Conservation (phyloP, 2,888 invertebrate genomes). For the Busseola fusca region DNA sequence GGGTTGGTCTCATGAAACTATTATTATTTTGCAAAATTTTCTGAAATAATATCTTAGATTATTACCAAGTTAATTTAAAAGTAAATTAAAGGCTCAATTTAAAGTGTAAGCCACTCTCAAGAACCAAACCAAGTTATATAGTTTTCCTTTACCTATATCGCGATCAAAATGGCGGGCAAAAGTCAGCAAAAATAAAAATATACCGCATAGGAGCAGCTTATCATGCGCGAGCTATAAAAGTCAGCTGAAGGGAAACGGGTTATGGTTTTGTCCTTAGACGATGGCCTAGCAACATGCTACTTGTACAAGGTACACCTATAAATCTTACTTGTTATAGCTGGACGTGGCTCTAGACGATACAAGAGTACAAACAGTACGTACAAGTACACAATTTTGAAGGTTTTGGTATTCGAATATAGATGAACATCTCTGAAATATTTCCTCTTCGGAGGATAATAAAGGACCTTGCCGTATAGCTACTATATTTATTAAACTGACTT, state of each 20-base stretch:
- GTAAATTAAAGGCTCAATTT: background rate
- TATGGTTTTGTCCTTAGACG: constrained; percentile 51
- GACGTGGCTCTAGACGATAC: constrained; percentile 32
- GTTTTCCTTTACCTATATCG: background rate
- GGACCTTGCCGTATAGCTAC: background rate
- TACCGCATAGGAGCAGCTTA: constrained; percentile 24
- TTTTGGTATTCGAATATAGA: constrained; percentile 10
- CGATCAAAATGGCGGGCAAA: background rate
- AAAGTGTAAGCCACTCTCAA: background rate
- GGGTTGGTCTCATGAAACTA: background rate
- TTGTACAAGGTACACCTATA: constrained; percentile 44
- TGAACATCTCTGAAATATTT: background rate
- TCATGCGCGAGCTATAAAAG: constrained; percentile 50
- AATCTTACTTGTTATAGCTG: constrained; percentile 46
- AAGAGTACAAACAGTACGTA: constrained; percentile 31
- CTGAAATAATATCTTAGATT: no score
- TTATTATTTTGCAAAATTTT: background rate
- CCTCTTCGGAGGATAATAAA: background rate
- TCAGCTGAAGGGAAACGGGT: constrained; percentile 54
- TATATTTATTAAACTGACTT: background rate
- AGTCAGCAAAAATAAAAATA: constrained; percentile 13
- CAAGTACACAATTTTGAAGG: constrained; percentile 22
- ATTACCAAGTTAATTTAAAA: no score
- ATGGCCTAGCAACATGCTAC: constrained; percentile 55
- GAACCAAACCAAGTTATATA: background rate